Base-by-base conservation (phyloP, 2,113 vertebrate species). In the Hiodon alosoides region DNA sequence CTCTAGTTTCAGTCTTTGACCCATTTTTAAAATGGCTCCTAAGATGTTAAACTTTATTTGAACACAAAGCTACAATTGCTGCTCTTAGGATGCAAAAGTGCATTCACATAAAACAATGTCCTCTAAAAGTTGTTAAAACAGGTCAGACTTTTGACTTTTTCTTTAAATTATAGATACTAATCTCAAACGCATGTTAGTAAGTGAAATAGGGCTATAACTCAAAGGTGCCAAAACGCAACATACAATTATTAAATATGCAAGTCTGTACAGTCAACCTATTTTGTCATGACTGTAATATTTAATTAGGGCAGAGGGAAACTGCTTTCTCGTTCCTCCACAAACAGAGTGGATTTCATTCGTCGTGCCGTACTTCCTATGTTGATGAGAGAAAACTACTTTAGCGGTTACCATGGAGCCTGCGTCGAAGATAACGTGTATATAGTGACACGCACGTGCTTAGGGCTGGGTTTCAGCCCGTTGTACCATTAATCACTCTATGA, bases 61-160 rank as follows among this genome's bases (percentile, higher is more conserved):
- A 13, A 83, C 76, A 83, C 76, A 76, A 77, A 83, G 81, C 48
- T 16, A 59, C 51, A 57, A 11, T 13, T 66, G 17, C 53, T 79
- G 72, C 73, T 55, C 72, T 76, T 75, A 81, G 62, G 5, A 16
- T 57, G 72, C 31, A 74, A 87, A 87, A 89, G 86, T 87, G 87
- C 80, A 82, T 72, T 80, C 82, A 76, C 58, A 82, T 76, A 47
- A 79, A 57, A 50, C 46, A 79, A 81, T 79, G 75, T 14, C 8
- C 62, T 53, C 66, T 54, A 76, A 76, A 83, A 83, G 81, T 76
- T 78, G 77, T 84, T 78, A 84, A 73, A 77, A 82, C 55, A 53
- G 62, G 54, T 4, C 54, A 52, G 57, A 76, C 74, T 61, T 76
- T 31, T 80, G 8, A 73, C 81, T 81, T 74, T 72, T 17, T 55